phyloP scores from a whole-genome alignment of 1,140 invertebrate genomes.

The Polypedilum pembai region DNA sequence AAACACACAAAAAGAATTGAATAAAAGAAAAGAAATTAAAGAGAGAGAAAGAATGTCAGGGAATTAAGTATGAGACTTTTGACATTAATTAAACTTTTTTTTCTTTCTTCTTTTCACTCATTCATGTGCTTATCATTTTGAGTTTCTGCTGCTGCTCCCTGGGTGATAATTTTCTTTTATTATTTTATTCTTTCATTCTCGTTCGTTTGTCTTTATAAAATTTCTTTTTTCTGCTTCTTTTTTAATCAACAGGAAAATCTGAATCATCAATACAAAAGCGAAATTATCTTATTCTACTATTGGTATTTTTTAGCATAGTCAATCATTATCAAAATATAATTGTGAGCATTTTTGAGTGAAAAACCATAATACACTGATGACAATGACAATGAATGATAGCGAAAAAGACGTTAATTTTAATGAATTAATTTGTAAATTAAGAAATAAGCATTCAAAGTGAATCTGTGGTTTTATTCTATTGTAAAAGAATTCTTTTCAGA shows the following conservation, averaged over 20 bases:
- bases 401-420: not conserved
- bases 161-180: constrained; percentile 13
- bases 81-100: constrained; percentile 19
- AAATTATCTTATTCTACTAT: not conserved
- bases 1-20: not conserved
- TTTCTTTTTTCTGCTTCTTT: not conserved
- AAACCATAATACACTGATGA: not conserved
- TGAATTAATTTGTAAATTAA: constrained; percentile 13
- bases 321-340: constrained; percentile 5
- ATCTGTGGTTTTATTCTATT: constrained; percentile 23
- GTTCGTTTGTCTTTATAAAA: no score
- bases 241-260: constrained; percentile 18
- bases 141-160: not conserved
- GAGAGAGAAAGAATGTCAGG: not conserved
- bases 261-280: not conserved
- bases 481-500: not conserved
- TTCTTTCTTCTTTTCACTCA: not conserved
- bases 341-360: not conserved
- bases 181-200: not conserved
- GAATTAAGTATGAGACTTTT: constrained; percentile 4
- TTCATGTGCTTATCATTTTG: not conserved
- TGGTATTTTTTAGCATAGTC: constrained; percentile 10
- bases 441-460: constrained; percentile 26
- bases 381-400: not conserved
- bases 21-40: constrained; percentile 13